Evolutionary conservation across 2,888 invertebrate genomes (phyloP), one percentile per base, ranked within the genome.

Genomic region (Synergus itoensis): DNA sequence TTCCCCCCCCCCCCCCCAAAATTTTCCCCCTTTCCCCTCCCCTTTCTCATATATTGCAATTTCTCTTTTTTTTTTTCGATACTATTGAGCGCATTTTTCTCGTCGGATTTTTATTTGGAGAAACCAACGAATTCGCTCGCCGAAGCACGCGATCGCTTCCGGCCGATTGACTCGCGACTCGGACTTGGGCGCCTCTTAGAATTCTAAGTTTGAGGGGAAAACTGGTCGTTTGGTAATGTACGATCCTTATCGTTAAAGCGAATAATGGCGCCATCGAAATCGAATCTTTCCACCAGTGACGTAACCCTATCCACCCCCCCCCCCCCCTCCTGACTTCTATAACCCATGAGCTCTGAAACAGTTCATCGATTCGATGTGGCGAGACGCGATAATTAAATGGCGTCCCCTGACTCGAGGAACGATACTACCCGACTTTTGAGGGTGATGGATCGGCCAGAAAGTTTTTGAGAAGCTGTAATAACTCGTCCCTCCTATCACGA

Each of bases 391-490:
- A 40, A 53, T 73, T 73, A 73, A 73, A 73, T 67, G 7, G 12
- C 28, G 28, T 62, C 62, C 62, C 62, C 21, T 62, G 28, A 62
- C 28, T 62, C 62, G 14, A 62, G 62, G 5, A 62, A 28, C 28
- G 21, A 60, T 60, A 21, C 28, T 4, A 62, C 4, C 28, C 28
- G 28, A 62, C 62, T 28, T 62, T 78, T 76, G 77, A 78, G 78
- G 63, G 77, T 82, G 82, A 82, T 82, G 48, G 78, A 80, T 80
- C 75, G 80, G 62, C 73, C 62, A 18, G 45, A 80, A 82, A 82
- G 67, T 82, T 80, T 79, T 78, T 73, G 73, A 79, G 76, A 81
- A 77, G 79, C 80, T 80, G 77, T 82, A 79, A 80, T 82, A 82
- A 78, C 67, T 53, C 67, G 81, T 80, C 78, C 75, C 77, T 78